phyloP scores from a whole-genome alignment of 2,888 invertebrate genomes.

The Habroteleia sp. region DNA sequence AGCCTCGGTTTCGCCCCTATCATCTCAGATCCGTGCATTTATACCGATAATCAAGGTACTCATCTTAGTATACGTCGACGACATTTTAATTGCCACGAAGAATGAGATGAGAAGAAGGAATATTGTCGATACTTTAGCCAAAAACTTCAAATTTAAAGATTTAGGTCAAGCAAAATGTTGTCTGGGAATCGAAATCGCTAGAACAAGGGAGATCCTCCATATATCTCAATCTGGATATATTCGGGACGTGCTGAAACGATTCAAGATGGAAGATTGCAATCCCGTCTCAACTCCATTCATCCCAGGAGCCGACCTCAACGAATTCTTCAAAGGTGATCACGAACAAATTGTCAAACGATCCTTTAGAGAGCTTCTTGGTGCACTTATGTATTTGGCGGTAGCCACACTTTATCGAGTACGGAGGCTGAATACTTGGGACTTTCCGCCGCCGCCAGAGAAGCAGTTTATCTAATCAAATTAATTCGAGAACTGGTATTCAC shows the following conservation, averaged over 20 bases:
- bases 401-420: conserved; percentile 27
- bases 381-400: conserved; percentile 16
- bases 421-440: conserved; percentile 44
- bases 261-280: conserved; percentile 16
- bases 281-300: conserved; percentile 7
- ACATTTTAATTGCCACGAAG: neutral
- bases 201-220: neutral
- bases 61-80: conserved; percentile 24
- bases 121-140: neutral
- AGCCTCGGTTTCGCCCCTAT: neutral
- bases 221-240: conserved; percentile 8
- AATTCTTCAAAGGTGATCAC: neutral
- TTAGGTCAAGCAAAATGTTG: conserved; percentile 3
- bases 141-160: conserved; percentile 7
- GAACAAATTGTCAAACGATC: neutral
- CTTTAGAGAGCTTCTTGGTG: conserved; percentile 1
- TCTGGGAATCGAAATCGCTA: conserved; percentile 4
- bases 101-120: neutral
- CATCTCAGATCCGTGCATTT: conserved; percentile 11
- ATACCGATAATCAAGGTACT: neutral
- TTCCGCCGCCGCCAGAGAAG: conserved; percentile 1
- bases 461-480: conserved; percentile 19
- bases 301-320: neutral
- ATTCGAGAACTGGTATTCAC: conserved; percentile 9
- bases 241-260: conserved; percentile 1